A percentile compares a stretch with the other conserved stretches of the same genome.
Conservation (phyloP, 1,140 invertebrate genomes). For the Luehdorfia chinensis region DNA sequence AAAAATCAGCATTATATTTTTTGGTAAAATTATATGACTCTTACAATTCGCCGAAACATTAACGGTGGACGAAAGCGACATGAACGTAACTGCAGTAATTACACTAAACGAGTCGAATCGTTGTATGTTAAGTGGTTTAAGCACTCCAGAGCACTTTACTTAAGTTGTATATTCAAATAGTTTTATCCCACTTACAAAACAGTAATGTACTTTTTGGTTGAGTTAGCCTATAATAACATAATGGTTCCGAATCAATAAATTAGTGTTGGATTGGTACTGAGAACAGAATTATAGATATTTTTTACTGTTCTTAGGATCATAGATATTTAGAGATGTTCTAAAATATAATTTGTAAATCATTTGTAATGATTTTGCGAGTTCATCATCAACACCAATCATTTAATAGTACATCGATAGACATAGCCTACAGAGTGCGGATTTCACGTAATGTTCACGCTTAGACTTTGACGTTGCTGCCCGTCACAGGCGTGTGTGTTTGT, state of each 20-base stretch:
- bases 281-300: background rate
- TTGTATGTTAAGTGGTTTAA: constrained; percentile 53
- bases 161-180: constrained; percentile 69
- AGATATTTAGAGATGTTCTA: no score
- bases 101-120: constrained; percentile 59
- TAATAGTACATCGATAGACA: no score
- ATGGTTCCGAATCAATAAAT: constrained; percentile 53
- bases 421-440: no score
- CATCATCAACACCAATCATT: no score
- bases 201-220: constrained; percentile 70
- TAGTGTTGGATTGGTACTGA: background rate
- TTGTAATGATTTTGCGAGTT: no score
- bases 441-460: no score
- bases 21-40: no score
- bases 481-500: no score
- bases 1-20: no score
- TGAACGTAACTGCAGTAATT: constrained; percentile 48
- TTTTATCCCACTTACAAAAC: constrained; percentile 63
- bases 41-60: constrained; percentile 21
- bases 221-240: constrained; percentile 58
- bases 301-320: background rate
- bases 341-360: no score
- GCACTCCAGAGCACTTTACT: constrained; percentile 59
- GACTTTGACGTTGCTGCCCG: no score
- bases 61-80: constrained; percentile 33